phyloP scores from a whole-genome alignment of 2,888 invertebrate species.

The Digitonthophagus gazella region DNA sequence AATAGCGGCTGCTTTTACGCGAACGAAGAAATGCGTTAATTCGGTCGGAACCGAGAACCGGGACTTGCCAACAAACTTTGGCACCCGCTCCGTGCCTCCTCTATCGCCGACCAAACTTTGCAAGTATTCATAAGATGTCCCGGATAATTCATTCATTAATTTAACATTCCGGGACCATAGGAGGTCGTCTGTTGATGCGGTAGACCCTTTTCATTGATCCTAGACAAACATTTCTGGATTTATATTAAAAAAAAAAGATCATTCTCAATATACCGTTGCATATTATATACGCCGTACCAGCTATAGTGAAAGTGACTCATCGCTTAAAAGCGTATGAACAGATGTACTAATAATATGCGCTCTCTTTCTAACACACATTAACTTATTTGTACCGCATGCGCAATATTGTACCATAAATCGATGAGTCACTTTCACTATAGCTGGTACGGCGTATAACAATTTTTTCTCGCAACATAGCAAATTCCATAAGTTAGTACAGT shows the following conservation, averaged over 20 bases:
- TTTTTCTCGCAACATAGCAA: no score
- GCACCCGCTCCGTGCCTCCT: conserved; percentile 18
- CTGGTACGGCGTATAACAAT: no score
- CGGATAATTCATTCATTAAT: conserved; percentile 26
- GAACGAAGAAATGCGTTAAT: conserved; percentile 18
- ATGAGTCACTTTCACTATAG: no score
- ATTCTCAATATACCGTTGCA: no score
- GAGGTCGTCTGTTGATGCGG: background rate
- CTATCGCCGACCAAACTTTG: conserved; percentile 14
- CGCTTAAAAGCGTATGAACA: no score
- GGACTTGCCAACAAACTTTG: conserved; percentile 26
- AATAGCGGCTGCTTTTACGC: conserved; percentile 18
- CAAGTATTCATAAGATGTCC: conserved; percentile 22
- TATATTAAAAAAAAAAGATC: background rate
- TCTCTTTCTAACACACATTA: no score
- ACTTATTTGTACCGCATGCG: no score
- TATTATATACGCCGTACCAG: no score
- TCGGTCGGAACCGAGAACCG: conserved; percentile 2
- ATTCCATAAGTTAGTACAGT: no score
- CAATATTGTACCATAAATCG: no score
- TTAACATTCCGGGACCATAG: conserved; percentile 15
- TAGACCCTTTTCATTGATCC: background rate
- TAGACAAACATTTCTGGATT: background rate
- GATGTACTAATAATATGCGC: no score
- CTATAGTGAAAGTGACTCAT: no score